A percentile compares a stretch with the other conserved stretches of the same genome.
Conservation (phyloP, 2,797 vertebrate species). For the Mareca penelope region DNA sequence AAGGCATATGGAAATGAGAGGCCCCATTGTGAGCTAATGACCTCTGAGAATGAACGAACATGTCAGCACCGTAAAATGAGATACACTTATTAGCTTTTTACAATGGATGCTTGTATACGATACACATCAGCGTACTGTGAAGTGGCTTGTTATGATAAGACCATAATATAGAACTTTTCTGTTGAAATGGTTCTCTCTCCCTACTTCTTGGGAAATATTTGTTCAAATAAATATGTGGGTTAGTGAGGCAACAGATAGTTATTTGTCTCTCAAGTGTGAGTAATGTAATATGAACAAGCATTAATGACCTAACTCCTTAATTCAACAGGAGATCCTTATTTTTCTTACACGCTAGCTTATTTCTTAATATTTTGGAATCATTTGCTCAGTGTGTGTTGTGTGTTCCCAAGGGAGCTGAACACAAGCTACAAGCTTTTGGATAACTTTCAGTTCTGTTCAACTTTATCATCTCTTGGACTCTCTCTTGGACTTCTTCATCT, state of each 20-base stretch:
- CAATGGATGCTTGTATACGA: slow-evolving; percentile 49
- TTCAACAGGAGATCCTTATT: slow-evolving; percentile 72
- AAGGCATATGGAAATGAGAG: slow-evolving; percentile 46
- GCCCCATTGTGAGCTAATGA: slow-evolving; percentile 30
- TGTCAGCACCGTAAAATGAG: slow-evolving; percentile 56
- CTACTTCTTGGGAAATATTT: slow-evolving; percentile 65
- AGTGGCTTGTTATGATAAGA: slow-evolving; percentile 63
- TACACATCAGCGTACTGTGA: slow-evolving; percentile 45
- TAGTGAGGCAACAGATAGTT: slow-evolving; percentile 69
- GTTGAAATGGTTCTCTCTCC: slow-evolving; percentile 54
- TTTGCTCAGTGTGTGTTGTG: slow-evolving; percentile 37
- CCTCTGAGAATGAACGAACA: slow-evolving; percentile 17
- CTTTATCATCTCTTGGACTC: slow-evolving; percentile 30
- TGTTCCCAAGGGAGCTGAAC: background rate
- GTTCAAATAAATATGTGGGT: slow-evolving; percentile 67
- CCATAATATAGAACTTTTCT: slow-evolving; percentile 60
- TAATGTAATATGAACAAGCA: slow-evolving; percentile 70
- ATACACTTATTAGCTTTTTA: slow-evolving; percentile 47
- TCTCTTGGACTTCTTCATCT: slow-evolving; percentile 22
- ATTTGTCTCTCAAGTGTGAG: slow-evolving; percentile 72
- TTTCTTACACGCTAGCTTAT: slow-evolving; percentile 63
- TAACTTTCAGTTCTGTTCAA: slow-evolving; percentile 43
- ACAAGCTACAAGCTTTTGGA: slow-evolving; percentile 26
- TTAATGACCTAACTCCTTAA: slow-evolving; percentile 70
- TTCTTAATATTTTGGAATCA: slow-evolving; percentile 70